Percentiles rank a stretch among this genome's conserved stretches.
Evolutionary conservation across 2,888 invertebrate species (phyloP).

Genomic region (Gisinianus flammeolus): DNA sequence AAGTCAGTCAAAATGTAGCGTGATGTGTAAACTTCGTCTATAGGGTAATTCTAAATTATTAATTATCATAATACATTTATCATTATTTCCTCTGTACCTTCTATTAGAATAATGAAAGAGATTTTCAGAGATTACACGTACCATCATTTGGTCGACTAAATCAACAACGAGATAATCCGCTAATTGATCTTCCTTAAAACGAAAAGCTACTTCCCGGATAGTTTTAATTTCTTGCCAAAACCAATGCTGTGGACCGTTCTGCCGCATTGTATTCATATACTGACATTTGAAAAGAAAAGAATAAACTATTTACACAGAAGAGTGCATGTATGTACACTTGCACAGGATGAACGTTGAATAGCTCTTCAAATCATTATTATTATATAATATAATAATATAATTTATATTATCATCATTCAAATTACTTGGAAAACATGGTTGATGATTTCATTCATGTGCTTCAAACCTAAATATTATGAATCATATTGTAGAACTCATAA

Average conservation of each 20-base stretch:
- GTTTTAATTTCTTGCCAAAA: constrained; percentile 87
- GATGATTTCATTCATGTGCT: constrained; percentile 88
- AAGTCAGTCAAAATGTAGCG: constrained; percentile 80
- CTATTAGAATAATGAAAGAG: not conserved
- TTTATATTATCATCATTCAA: constrained; percentile 57
- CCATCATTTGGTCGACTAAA: constrained; percentile 73
- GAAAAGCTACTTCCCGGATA: constrained; percentile 79
- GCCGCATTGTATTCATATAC: constrained; percentile 82
- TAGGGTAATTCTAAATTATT: constrained; percentile 66
- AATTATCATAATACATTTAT: not conserved
- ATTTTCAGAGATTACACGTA: constrained; percentile 45
- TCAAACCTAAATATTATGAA: constrained; percentile 85
- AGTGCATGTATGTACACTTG: not conserved
- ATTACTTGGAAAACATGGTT: constrained; percentile 38
- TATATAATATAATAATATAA: not conserved
- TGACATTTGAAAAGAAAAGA: too few relatives aligned
- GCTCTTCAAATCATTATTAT: not conserved
- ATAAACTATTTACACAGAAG: not conserved
- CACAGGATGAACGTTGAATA: not conserved
- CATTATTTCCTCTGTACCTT: not conserved
- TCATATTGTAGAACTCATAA: not conserved
- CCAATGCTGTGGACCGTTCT: constrained; percentile 80
- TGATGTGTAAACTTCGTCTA: constrained; percentile 82
- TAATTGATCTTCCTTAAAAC: constrained; percentile 82
- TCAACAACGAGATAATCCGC: constrained; percentile 73